Base-by-base conservation (phyloP, 1,140 invertebrate genomes). In the Luehdorfia chinensis region DNA sequence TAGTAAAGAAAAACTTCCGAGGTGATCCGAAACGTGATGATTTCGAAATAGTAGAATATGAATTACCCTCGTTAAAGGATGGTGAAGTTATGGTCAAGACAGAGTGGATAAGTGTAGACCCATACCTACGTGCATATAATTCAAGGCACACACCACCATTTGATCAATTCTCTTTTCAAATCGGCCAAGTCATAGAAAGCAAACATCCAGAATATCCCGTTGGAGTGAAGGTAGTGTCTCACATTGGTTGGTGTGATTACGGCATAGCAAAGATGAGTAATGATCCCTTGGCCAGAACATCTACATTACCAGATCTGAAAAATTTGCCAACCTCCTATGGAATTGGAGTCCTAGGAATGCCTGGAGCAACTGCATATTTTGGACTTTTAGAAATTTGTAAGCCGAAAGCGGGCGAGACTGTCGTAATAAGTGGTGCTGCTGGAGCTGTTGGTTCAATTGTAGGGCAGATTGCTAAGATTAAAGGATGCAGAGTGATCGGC, bases 381-480 rank as follows among this genome's bases (percentile, higher is more conserved):
- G 93, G 93, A 0, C 88, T 94, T 8, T 50, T 92, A 27, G 90
- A 93, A 37, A 70, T 93, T 14, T 93, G 92, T 55, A 63, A 92
- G 9, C 93, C 93, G 1, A 91, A 93, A 76, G 44, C 75, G n/a
- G 93, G 92, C 8, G 92, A 94, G 61, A 91, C 89, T 0, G 87
- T 94, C 0, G 90, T 94, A 0, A 90, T 94, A 1, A 90, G 87
- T 13, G 89, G 89, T 7, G 91, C 91, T 1, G 91, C 89, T 4
- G 91, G 93, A 12, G 92, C 92, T 14, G 92, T 94, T 3, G 93
- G 93, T 1, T 90, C 88, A 28, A 62, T 91, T 3, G 93, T 94
- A 0, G 93, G 93, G 1, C 93, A 94, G 78, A 93, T 95, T 16
- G 93, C 89, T 1, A 93, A 93, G 72, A 90, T 93, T 15, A 89